These are phyloP conservation scores for Dromiciops gliroides DNA, from an alignment of 2,113 vertebrate genomes.

Conservation along the genomic window DNA sequence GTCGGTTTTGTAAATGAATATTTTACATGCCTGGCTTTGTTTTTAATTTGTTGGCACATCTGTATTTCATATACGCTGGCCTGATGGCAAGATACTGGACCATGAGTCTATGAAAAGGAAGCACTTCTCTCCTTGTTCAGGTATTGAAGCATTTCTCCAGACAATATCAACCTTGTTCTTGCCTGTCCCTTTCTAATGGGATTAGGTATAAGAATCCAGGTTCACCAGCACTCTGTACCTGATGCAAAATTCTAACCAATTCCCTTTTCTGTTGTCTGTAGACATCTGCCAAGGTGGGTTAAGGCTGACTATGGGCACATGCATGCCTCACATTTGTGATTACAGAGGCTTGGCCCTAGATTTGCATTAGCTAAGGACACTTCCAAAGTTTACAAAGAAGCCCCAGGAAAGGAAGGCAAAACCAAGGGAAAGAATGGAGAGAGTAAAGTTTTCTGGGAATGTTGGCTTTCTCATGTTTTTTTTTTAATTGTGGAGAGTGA, in stretches of 20 bases:
- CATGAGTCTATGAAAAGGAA: background rate
- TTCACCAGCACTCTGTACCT: background rate
- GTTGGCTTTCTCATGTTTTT: background rate
- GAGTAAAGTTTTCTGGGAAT: background rate
- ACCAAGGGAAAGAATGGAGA: background rate
- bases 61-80: background rate
- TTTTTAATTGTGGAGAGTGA: background rate
- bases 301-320: background rate
- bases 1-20: background rate
- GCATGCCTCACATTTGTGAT: background rate
- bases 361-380: background rate
- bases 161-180: background rate
- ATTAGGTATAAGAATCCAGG: background rate
- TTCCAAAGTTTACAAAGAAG: background rate
- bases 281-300: too few species aligned
- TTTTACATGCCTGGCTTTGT: background rate
- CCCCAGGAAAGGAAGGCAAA: background rate
- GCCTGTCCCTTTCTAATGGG: background rate
- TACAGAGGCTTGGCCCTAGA: background rate
- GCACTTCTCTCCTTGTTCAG: too few species aligned
- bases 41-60: background rate
- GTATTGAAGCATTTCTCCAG: background rate
- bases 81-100: too few species aligned
- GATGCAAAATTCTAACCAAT: background rate
- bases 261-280: background rate